Evolutionary conservation across 1,140 invertebrate genomes (phyloP), one percentile per base, ranked within the genome.

Genomic region (Heliconius nattereri): DNA sequence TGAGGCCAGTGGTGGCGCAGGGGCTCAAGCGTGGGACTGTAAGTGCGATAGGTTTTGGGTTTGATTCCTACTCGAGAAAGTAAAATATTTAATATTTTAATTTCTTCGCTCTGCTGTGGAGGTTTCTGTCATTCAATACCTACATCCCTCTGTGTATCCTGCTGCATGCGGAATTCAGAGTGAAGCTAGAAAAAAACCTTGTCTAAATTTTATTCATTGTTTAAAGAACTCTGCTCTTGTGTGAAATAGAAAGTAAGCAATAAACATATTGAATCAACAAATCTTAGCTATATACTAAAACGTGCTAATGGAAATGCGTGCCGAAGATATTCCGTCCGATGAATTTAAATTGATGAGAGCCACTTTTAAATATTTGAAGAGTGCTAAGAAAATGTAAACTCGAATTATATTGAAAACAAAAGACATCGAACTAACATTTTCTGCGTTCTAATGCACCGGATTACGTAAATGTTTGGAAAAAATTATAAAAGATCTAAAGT

Each of bases 281-380:
- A 66, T 80, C 45, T 74, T 75, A 49, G 66, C 40, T 23, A 80
- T 81, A 74, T 73, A 49, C 71, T 40, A 78, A 80, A 71, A 77
- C 71, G 75, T 80, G 75, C 54, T 74, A 74, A 80, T 80, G 75
- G 75, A 71, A 73, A 11, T 76, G 79, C 71, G 76, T 78, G 72
- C 75, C 75, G 35, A 32, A 66, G 52, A 70, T 49, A 71, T 45
- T 77, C 29, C 72, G 23, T 70, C 71, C 40, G 35, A 81, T 78
- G 76, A 81, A 77, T 78, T 74, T 78, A 75, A 81, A 81, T 78
- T 77, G 79, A 71, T 75, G 60, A 81, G 60, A 71, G 49, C 66
- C 52, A 26, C 54, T 71, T 78, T 57, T 26, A 78, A 78, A 81
- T 73, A 76, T 81, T 78, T 40, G 20, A 73, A 26, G 45, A 71